Conservation (phyloP, 2,888 invertebrate species). For the Cosmia trapezina region DNA sequence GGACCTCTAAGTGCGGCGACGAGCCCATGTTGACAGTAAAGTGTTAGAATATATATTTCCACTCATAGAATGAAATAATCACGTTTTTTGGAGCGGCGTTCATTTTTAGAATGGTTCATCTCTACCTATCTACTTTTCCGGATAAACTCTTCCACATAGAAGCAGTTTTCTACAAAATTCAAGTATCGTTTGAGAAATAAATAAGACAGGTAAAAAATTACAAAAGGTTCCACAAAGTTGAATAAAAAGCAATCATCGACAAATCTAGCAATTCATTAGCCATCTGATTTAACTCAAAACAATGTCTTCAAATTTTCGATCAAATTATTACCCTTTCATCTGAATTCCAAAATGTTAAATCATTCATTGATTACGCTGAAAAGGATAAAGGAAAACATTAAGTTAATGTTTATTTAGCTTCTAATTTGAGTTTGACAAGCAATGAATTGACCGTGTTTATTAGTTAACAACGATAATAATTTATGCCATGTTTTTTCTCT, state of each 20-base stretch:
- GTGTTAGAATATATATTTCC: too few relatives aligned
- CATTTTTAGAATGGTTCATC: too few relatives aligned
- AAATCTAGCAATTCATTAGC: neutral
- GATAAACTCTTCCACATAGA: neutral
- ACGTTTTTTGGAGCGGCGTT: too few relatives aligned
- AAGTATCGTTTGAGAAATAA: neutral
- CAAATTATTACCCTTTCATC: neutral
- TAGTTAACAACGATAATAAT: neutral
- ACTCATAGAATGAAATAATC: too few relatives aligned
- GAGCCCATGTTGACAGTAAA: too few relatives aligned
- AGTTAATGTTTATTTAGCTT: neutral
- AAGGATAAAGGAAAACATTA: neutral
- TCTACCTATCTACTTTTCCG: too few relatives aligned
- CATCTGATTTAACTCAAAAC: neutral
- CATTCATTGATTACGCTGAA: neutral
- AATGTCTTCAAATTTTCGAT: neutral
- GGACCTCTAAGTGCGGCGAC: too few relatives aligned
- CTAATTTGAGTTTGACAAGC: neutral
- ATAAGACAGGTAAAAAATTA: neutral
- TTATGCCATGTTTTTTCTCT: too few relatives aligned
- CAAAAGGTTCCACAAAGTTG: neutral
- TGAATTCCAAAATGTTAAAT: slow-evolving; percentile 5
- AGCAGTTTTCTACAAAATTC: neutral
- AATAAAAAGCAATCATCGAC: slow-evolving; percentile 15
- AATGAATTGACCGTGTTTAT: slow-evolving; percentile 9